These are phyloP conservation scores for Margarornis squamiger DNA, from an alignment of 2,797 vertebrate genomes.

Conservation along the genomic window DNA sequence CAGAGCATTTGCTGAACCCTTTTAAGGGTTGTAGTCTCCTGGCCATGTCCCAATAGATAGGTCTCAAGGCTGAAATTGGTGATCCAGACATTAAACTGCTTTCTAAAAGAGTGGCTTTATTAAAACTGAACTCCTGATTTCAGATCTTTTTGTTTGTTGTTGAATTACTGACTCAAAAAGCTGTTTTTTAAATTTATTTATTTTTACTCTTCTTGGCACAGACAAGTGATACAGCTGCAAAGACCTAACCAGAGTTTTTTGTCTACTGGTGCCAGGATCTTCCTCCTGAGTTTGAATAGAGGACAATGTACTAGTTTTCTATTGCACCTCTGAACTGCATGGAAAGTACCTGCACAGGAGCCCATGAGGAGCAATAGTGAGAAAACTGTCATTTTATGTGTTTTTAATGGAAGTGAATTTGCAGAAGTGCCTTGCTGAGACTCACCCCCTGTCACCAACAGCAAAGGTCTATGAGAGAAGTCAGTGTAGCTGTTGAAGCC, in stretches of 20 bases:
- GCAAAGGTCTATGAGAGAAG: not conserved
- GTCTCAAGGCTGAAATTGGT: not conserved
- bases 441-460: too few species aligned
- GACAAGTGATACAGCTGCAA: not conserved
- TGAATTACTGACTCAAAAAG: not conserved
- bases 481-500: not conserved
- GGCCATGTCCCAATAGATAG: not conserved
- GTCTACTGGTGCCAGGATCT: not conserved
- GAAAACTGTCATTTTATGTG: not conserved
- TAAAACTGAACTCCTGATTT: not conserved
- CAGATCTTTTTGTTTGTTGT: not conserved
- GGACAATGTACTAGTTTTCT: not conserved
- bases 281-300: not conserved
- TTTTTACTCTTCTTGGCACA: not conserved
- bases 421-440: not conserved
- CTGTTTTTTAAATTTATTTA: not conserved
- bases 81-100: not conserved
- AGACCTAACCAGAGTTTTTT: not conserved
- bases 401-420: not conserved
- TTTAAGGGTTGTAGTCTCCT: not conserved
- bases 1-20: not conserved
- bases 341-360: not conserved
- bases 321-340: not conserved
- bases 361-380: not conserved
- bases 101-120: not conserved